phyloP scores from a whole-genome alignment of 1,140 invertebrate species.

The Drosophila willistoni region DNA sequence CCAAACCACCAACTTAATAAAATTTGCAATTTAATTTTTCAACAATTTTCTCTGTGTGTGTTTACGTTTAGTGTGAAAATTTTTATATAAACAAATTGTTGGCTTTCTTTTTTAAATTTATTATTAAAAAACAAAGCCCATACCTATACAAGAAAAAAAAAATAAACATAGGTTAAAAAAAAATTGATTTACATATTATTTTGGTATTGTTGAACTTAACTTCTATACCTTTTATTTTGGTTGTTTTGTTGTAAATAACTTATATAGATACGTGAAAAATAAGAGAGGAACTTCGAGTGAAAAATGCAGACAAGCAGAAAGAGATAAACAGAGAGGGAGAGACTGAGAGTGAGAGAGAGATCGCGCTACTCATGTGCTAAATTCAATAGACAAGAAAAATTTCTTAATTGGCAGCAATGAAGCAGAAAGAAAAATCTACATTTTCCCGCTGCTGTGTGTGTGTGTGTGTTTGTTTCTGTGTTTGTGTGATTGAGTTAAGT shows the following conservation, averaged over 20 bases:
- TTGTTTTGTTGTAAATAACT: constrained; percentile 36
- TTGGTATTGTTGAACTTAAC: not conserved
- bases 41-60: constrained; percentile 32
- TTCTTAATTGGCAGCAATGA: constrained; percentile 40
- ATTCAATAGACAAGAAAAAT: constrained; percentile 37
- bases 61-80: constrained; percentile 31
- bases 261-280: not conserved
- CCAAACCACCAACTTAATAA: constrained; percentile 19
- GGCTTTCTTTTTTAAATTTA: constrained; percentile 59
- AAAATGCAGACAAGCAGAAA: constrained; percentile 15
- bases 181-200: constrained; percentile 11
- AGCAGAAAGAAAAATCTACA: constrained; percentile 3
- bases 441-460: not conserved
- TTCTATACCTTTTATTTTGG: not conserved
- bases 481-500: constrained; percentile 5
- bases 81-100: constrained; percentile 33
- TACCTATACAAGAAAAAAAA: constrained; percentile 16
- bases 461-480: not conserved
- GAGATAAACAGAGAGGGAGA: not conserved
- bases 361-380: constrained; percentile 27
- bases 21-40: constrained; percentile 43
- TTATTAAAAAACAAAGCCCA: constrained; percentile 58
- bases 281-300: not conserved
- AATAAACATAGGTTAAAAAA: constrained; percentile 12
- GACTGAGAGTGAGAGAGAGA: not conserved